Conservation (phyloP, 2,888 invertebrate genomes). For the Aphodius sticticus region DNA sequence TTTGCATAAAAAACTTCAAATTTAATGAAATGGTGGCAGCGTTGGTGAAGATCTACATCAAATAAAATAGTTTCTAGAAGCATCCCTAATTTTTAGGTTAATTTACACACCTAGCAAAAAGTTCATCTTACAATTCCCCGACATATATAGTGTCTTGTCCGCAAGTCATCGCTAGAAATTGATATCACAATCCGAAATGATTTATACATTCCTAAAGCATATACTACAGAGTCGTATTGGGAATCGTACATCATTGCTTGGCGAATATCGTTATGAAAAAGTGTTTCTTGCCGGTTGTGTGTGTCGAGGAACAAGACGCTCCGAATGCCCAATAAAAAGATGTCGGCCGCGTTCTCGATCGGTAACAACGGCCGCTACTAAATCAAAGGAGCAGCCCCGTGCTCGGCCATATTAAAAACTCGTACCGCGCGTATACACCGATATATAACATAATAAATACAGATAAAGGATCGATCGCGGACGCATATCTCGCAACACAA, state of each 20-base stretch:
- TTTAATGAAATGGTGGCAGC: no score
- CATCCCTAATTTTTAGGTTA: no score
- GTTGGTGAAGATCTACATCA: no score
- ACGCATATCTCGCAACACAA: constrained; percentile 55
- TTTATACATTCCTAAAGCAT: neutral
- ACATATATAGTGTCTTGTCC: neutral
- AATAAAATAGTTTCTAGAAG: no score
- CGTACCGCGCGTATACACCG: neutral
- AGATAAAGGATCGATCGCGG: constrained; percentile 55
- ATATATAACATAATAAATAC: constrained; percentile 22
- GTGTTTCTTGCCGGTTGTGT: neutral
- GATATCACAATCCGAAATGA: neutral
- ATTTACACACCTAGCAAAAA: neutral
- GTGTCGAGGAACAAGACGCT: neutral
- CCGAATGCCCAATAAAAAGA: neutral
- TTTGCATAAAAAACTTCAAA: no score
- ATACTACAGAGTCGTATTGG: neutral
- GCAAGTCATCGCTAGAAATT: neutral
- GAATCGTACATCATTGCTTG: neutral
- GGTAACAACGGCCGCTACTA: neutral
- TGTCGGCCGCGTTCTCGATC: neutral
- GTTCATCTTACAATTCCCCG: neutral
- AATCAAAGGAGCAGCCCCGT: neutral
- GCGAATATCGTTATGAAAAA: neutral
- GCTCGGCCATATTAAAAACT: constrained; percentile 9